These are phyloP conservation scores for Caerostris darwini DNA, from an alignment of 1,140 invertebrate genomes.

Conservation along the genomic window DNA sequence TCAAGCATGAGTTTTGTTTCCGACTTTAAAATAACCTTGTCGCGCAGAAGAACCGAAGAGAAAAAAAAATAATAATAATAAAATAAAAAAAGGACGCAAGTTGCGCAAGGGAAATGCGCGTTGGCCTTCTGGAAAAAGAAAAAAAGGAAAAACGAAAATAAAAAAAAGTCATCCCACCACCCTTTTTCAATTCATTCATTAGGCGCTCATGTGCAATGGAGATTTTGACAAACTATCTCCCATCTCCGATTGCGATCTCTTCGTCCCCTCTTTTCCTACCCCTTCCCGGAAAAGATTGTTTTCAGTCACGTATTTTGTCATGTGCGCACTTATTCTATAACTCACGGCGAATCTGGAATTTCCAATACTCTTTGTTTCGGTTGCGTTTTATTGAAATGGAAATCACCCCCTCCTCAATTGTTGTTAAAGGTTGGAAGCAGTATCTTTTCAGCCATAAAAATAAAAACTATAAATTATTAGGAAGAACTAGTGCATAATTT, in stretches of 20 bases:
- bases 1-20: not conserved
- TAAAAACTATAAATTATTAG: no score
- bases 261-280: not conserved
- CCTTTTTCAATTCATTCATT: constrained; percentile 28
- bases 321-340: not conserved
- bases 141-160: not conserved
- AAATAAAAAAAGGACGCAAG: not conserved
- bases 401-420: no score
- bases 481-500: no score
- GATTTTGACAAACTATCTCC: constrained; percentile 26
- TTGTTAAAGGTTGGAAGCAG: no score
- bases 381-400: no score
- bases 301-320: not conserved
- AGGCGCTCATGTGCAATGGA: constrained; percentile 7
- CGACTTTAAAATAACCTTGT: constrained; percentile 42
- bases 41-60: not conserved
- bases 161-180: not conserved
- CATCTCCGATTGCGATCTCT: constrained; percentile 2
- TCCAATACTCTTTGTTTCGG: not conserved
- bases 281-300: constrained; percentile 11
- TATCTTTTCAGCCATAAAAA: no score
- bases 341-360: not conserved
- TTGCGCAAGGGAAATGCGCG: constrained; percentile 45
- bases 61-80: not conserved
- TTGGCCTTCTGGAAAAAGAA: not conserved